Percentiles rank a stretch among this genome's conserved stretches.
Evolutionary conservation across 2,797 vertebrate genomes (phyloP).

Genomic region (Lindbergichthys nudifrons): DNA sequence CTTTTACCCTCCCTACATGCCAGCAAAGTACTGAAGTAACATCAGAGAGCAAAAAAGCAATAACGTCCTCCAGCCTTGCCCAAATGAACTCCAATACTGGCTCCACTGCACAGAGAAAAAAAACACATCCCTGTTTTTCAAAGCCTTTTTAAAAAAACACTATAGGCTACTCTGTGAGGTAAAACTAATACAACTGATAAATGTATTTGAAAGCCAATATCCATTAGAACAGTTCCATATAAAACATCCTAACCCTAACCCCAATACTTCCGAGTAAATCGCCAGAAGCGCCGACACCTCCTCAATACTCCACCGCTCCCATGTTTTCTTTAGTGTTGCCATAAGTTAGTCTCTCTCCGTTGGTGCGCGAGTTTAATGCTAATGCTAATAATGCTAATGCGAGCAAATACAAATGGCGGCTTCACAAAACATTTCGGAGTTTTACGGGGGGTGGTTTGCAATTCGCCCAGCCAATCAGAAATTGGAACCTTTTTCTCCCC

Average conservation of each 20-base stretch:
- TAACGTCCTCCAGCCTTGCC: constrained; percentile 44
- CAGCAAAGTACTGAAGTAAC: constrained; percentile 48
- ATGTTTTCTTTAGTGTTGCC: too few relatives aligned
- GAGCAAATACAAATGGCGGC: too few relatives aligned
- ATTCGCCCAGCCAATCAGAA: too few relatives aligned
- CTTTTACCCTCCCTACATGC: constrained; percentile 44
- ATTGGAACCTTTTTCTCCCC: too few relatives aligned
- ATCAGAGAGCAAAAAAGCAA: constrained; percentile 61
- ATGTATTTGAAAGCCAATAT: constrained; percentile 13
- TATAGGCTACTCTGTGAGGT: not conserved
- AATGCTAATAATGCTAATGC: too few relatives aligned
- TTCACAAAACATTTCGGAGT: too few relatives aligned
- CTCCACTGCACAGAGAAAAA: constrained; percentile 19
- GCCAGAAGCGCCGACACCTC: too few relatives aligned
- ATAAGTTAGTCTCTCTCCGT: too few relatives aligned
- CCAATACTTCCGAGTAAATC: not conserved
- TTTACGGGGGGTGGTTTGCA: too few relatives aligned
- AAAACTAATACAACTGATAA: not conserved
- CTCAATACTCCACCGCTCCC: too few relatives aligned
- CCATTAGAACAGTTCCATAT: constrained; percentile 17
- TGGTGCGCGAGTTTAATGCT: too few relatives aligned
- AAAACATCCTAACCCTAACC: not conserved
- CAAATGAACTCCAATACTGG: constrained; percentile 42
- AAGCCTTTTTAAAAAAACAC: not conserved
- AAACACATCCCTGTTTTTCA: not conserved